Conservation (phyloP, 2,113 vertebrate species). For the human (Homo sapiens) region GRCh38 chr1:59012001-59012500, state of each 20-base stretch:
- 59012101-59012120: background rate
- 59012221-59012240: background rate
- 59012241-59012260: background rate
- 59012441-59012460: background rate
- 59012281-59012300: background rate
- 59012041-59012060: background rate
- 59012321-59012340: background rate
- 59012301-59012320: background rate
- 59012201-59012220: too few species aligned
- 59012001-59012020: background rate
- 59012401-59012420: conserved; percentile 17
- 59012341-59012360: background rate
- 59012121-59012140: background rate
- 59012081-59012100: background rate
- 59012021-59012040: background rate
- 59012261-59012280: background rate
- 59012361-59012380: background rate
- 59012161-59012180: background rate
- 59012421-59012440: background rate
- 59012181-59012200: too few species aligned
- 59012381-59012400: background rate
- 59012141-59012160: fast-evolving
- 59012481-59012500: background rate
- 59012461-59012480: background rate
- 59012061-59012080: background rate